These are phyloP conservation scores for Myiozetetes cayanensis DNA, from an alignment of 2,113 vertebrate genomes.

Conservation along the genomic window DNA sequence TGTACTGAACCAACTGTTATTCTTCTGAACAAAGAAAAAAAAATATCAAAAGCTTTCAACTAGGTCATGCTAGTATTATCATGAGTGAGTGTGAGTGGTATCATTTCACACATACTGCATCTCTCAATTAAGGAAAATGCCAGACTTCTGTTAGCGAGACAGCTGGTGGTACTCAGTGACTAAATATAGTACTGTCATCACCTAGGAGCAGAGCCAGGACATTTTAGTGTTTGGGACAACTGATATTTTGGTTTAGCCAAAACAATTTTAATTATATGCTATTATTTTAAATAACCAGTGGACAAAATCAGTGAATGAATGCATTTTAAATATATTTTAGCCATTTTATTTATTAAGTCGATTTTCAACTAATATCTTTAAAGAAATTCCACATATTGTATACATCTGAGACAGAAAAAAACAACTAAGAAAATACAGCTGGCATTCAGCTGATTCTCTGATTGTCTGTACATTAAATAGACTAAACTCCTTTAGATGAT, in stretches of 20 bases:
- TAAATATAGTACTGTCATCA: slow-evolving; percentile 73
- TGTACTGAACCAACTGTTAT: slow-evolving; percentile 42
- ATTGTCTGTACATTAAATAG: neutral
- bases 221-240: slow-evolving; percentile 63
- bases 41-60: slow-evolving; percentile 62
- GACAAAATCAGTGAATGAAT: slow-evolving; percentile 29
- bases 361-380: slow-evolving; percentile 27
- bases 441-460: slow-evolving; percentile 25
- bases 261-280: slow-evolving; percentile 52
- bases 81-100: slow-evolving; percentile 66
- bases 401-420: neutral
- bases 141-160: slow-evolving; percentile 71
- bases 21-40: slow-evolving; percentile 54
- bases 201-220: slow-evolving; percentile 54
- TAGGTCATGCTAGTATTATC: slow-evolving; percentile 65
- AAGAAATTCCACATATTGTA: neutral
- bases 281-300: slow-evolving; percentile 38
- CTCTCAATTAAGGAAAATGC: slow-evolving; percentile 70
- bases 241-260: slow-evolving; percentile 64
- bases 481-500: neutral
- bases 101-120: slow-evolving; percentile 70
- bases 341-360: neutral
- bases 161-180: slow-evolving; percentile 69
- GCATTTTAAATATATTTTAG: neutral
- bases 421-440: slow-evolving; percentile 36